A percentile compares a stretch with the other conserved stretches of the same genome.
Evolutionary conservation across 2,113 vertebrate genomes (phyloP).

Genomic region (Anhinga rufa): DNA sequence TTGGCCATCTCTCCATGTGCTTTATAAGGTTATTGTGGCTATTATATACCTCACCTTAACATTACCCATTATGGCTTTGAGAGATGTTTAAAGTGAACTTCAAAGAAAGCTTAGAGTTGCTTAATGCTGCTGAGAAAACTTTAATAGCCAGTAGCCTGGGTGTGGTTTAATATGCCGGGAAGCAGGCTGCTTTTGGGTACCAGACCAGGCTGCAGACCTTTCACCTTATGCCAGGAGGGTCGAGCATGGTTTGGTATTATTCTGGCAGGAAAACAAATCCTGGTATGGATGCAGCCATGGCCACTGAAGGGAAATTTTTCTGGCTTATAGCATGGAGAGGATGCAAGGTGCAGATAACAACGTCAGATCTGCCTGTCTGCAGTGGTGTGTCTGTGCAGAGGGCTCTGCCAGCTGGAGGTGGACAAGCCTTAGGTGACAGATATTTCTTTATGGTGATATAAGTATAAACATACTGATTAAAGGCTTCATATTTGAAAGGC

Average conservation of each 20-base stretch:
- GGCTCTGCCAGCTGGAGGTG: neutral
- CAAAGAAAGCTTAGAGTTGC: slow-evolving; percentile 7
- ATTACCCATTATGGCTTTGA: neutral
- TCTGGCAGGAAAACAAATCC: neutral
- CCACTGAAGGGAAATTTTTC: neutral
- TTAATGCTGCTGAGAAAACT: neutral
- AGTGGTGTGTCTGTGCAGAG: neutral
- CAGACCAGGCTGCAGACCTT: neutral
- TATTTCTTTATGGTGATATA: neutral
- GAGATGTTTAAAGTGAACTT: slow-evolving; percentile 35
- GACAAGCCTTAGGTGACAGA: neutral
- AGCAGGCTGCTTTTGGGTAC: neutral
- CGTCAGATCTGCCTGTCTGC: neutral
- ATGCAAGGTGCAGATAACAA: neutral
- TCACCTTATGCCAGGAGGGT: neutral
- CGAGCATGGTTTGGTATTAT: neutral
- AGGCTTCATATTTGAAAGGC: neutral
- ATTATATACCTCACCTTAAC: slow-evolving; percentile 18
- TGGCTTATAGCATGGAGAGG: neutral
- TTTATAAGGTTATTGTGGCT: slow-evolving; percentile 13
- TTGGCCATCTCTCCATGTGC: neutral
- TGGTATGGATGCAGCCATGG: neutral
- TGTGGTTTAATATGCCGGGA: neutral
- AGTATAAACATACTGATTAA: neutral
- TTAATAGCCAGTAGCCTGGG: neutral